Base-by-base conservation (phyloP, 2,888 invertebrate genomes). In the Pyrrhosoma nymphula region DNA sequence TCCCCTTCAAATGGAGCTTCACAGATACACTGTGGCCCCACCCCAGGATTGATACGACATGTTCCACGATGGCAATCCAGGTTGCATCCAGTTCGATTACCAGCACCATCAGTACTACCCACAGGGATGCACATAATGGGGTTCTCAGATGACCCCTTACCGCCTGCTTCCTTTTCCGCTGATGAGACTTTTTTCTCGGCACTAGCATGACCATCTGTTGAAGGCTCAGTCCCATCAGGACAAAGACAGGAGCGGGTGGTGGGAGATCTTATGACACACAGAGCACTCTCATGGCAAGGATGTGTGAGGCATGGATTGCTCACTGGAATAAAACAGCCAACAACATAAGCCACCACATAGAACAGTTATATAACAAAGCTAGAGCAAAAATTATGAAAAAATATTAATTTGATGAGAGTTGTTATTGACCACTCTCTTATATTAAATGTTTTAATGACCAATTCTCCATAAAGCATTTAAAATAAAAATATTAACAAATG, bases 1-100 rank as follows among this genome's bases (percentile, higher is more conserved):
- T 97, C 97, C 35, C 98, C 98, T 88, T 97, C 97, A 97, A 98
- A 98, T 93, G 97, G 97, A 0, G 98, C 97, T 60, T 97, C 97
- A 96, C 98, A 98, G 96, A 97, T 97, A 97, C 98, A 98, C 96
- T 97, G 97, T 26, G 69, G 55, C 30, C 97, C 97, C 55, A 97
- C 97, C 96, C 97, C 97, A 89, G 97, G 97, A 6, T 97, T 97
- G 91, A 97, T 96, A 96, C 97, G 97, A 96, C 98, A 98, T 18
- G 97, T 97, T 95, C 98, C 98, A 95, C 97, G 97, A 96, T 98
- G 97, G 97, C 98, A 97, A 96, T 97, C 96, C 91, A 98, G 96
- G 0, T 97, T 97, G 96, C 98, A 98, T 18, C 23, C 69, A 56
- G 95, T 95, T 16, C 95, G 89, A 35, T 82, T 91, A 63, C 95